These are phyloP conservation scores for Tricholaema leucomelas DNA, from an alignment of 2,113 vertebrate species.

Conservation along the genomic window DNA sequence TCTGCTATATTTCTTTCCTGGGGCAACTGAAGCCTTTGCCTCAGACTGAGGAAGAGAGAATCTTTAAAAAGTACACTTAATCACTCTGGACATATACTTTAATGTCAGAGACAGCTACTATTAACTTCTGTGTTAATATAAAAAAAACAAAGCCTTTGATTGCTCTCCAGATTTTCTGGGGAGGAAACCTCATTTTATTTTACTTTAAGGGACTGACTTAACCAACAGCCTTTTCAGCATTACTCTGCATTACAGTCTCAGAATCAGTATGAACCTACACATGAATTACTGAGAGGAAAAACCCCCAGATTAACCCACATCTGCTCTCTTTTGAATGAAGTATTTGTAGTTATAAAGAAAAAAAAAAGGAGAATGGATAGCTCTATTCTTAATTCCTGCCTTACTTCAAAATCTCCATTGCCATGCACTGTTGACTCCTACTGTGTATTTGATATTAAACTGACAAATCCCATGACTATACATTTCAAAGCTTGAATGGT, in stretches of 20 bases:
- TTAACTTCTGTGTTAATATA: neutral
- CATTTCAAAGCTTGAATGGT: neutral
- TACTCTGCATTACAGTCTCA: neutral
- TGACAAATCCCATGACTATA: neutral
- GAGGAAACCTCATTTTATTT: neutral
- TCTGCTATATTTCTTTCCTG: neutral
- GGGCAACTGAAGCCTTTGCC: neutral
- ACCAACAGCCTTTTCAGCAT: neutral
- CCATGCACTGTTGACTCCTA: neutral
- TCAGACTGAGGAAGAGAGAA: neutral
- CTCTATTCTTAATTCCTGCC: neutral
- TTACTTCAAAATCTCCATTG: neutral
- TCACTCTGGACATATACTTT: neutral
- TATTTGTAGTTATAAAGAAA: neutral
- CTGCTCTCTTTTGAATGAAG: neutral
- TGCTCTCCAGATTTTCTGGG: neutral
- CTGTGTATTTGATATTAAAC: neutral
- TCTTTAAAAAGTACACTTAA: neutral
- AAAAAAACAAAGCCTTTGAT: neutral
- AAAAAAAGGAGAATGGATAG: neutral
- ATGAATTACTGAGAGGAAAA: neutral
- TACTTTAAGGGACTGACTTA: neutral
- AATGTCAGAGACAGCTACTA: neutral
- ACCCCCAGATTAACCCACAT: neutral
- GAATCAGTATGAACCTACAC: neutral